Percentiles rank a stretch among this genome's conserved stretches.
phyloP scores from a whole-genome alignment of 2,797 vertebrate genomes.

The Sardinella longiceps region DNA sequence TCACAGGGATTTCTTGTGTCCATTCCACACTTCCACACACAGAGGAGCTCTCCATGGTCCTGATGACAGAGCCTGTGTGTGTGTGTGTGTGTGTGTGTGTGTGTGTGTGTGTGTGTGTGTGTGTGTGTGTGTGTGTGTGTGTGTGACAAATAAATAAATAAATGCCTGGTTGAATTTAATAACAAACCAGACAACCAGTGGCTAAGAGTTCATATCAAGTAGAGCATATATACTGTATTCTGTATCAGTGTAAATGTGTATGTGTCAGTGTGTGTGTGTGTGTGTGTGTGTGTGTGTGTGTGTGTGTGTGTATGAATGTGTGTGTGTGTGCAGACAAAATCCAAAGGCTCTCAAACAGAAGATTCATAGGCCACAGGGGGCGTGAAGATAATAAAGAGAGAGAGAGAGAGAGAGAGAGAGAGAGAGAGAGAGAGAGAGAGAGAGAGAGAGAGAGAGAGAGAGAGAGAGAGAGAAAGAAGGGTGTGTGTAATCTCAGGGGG shows the following conservation, averaged over 20 bases:
- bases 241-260: no score
- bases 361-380: neutral
- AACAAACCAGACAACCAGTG: no score
- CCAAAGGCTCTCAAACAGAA: neutral
- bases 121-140: neutral
- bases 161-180: no score
- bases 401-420: constrained; percentile 44
- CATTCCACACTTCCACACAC: neutral
- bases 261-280: neutral
- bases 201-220: no score
- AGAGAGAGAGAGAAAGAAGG: constrained; percentile 44
- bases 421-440: neutral
- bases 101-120: no score
- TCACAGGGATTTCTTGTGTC: no score
- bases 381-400: constrained; percentile 34
- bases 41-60: neutral
- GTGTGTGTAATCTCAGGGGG: neutral
- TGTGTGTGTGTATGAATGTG: neutral
- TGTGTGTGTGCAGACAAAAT: neutral
- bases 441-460: neutral
- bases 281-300: neutral
- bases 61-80: neutral
- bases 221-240: no score
- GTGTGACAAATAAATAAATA: no score
- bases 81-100: no score